A percentile compares a stretch with the other conserved stretches of the same genome.
These are phyloP conservation scores for Synanthedon andrenaeformis DNA, from an alignment of 2,888 invertebrate species.

Conservation along the genomic window DNA sequence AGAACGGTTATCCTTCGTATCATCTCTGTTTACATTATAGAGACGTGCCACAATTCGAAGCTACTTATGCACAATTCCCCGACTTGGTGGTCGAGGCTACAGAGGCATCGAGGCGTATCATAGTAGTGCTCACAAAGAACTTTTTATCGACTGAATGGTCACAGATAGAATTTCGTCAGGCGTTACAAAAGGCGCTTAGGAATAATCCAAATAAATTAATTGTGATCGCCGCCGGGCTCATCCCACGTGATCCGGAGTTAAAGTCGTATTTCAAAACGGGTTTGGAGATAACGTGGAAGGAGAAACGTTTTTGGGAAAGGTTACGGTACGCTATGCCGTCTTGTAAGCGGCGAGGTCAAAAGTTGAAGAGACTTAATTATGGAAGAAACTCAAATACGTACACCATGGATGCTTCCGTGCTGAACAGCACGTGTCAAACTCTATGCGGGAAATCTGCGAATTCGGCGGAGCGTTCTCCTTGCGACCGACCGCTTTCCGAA, in stretches of 20 bases:
- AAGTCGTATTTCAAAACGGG: constrained; percentile 90
- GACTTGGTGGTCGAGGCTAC: constrained; percentile 87
- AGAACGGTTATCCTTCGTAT: constrained; percentile 83
- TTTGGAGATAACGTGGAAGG: constrained; percentile 88
- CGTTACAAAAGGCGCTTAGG: constrained; percentile 87
- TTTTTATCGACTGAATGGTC: constrained; percentile 95
- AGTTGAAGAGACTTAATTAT: constrained; percentile 74
- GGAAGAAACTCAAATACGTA: constrained; percentile 88
- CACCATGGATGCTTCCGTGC: constrained; percentile 78
- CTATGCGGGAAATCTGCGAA: constrained; percentile 67
- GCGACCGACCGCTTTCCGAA: constrained; percentile 83
- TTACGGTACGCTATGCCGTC: constrained; percentile 90
- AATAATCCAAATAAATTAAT: constrained; percentile 88
- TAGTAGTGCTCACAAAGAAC: constrained; percentile 88
- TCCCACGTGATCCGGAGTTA: constrained; percentile 88
- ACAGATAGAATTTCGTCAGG: constrained; percentile 89
- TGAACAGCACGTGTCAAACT: constrained; percentile 73
- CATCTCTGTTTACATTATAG: constrained; percentile 90
- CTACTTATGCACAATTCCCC: constrained; percentile 77
- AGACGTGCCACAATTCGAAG: constrained; percentile 81
- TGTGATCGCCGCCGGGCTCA: constrained; percentile 82
- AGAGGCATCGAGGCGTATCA: constrained; percentile 86
- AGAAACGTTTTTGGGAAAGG: constrained; percentile 95
- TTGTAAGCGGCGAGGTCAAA: constrained; percentile 73
- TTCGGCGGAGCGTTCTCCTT: constrained; percentile 71